These are phyloP conservation scores for Abscondita cerata DNA, from an alignment of 2,888 invertebrate species.

Conservation along the genomic window DNA sequence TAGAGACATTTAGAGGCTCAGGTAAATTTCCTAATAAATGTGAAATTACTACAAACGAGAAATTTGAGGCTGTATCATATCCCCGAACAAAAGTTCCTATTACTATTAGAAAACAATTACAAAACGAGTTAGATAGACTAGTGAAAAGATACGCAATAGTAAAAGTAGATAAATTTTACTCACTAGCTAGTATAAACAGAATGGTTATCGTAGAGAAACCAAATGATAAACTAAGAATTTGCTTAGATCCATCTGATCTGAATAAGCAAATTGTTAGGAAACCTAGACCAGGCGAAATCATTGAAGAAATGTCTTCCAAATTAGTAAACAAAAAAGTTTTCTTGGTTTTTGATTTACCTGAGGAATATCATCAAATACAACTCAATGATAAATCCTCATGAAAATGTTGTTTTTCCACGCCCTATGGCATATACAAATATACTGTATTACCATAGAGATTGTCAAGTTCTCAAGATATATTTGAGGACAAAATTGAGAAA, in stretches of 20 bases:
- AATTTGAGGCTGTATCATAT: too few species aligned
- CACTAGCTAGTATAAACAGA: conserved; percentile 29
- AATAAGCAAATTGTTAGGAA: conserved; percentile 20
- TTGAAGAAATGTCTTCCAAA: conserved; percentile 24
- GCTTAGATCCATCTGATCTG: not conserved
- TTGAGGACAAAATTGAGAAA: conserved; percentile 34
- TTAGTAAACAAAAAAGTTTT: conserved; percentile 22
- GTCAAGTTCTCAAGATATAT: conserved; percentile 38
- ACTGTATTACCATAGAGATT: conserved; percentile 33
- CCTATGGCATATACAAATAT: not conserved
- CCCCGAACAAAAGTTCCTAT: too few species aligned
- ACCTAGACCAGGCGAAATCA: conserved; percentile 15
- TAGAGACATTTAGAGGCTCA: not conserved
- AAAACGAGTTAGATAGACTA: conserved; percentile 1
- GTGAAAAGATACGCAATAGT: conserved; percentile 24
- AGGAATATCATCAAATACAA: conserved; percentile 36
- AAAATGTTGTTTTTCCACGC: conserved; percentile 31
- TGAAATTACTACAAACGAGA: too few species aligned
- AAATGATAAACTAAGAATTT: conserved; percentile 15
- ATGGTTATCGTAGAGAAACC: conserved; percentile 17
- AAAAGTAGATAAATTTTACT: conserved; percentile 25
- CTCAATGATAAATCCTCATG: conserved; percentile 32
- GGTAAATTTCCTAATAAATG: too few species aligned
- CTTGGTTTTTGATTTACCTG: conserved; percentile 28
- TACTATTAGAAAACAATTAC: too few species aligned